phyloP scores from a whole-genome alignment of 2,797 vertebrate species.

The Scolopax rusticola region DNA sequence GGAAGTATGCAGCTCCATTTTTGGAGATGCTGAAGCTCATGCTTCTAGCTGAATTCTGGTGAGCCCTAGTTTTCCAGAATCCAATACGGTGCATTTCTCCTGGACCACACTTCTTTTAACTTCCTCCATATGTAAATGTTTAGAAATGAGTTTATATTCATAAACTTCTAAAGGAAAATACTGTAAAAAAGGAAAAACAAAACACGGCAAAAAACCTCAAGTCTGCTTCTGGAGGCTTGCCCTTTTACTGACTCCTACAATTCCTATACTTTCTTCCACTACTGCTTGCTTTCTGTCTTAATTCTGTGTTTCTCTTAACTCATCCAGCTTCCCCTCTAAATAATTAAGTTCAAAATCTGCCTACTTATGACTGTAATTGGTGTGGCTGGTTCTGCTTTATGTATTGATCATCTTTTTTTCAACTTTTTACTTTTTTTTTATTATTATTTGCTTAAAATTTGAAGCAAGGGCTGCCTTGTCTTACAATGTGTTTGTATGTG shows the following conservation, averaged over 20 bases:
- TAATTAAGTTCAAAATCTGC: not conserved
- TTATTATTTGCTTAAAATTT: not conserved
- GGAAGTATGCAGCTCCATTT: not conserved
- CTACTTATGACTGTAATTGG: not conserved
- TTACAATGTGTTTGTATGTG: not conserved
- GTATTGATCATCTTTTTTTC: not conserved
- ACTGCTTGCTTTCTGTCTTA: not conserved
- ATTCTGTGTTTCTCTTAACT: not conserved
- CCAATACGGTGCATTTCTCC: not conserved
- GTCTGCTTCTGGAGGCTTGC: not conserved
- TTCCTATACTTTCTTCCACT: not conserved
- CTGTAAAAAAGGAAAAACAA: not conserved
- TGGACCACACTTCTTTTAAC: not conserved
- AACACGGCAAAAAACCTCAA: fast-evolving
- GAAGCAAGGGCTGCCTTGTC: not conserved
- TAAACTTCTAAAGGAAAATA: not conserved
- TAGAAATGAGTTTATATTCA: not conserved
- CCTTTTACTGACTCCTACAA: not conserved
- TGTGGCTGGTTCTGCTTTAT: not conserved
- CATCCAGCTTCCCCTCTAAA: not conserved
- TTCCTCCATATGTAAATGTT: not conserved
- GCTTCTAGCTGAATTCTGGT: not conserved
- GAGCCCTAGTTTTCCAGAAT: not conserved
- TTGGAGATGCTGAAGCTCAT: not conserved
- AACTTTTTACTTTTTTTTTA: not conserved